phyloP scores from a whole-genome alignment of 2,888 invertebrate species.

The Cheilosia variabilis region DNA sequence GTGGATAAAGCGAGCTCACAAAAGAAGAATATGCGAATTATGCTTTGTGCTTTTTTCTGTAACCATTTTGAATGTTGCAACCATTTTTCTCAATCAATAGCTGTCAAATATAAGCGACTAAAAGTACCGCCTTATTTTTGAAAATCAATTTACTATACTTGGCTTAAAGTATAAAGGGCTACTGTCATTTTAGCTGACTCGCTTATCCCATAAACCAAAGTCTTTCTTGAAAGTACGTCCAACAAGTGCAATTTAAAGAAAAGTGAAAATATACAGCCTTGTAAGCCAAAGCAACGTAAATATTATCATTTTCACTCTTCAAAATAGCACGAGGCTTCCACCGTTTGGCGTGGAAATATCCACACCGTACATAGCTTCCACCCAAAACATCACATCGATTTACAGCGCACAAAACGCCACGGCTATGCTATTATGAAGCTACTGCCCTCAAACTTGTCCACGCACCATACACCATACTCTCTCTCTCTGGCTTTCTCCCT shows the following conservation, averaged over 20 bases:
- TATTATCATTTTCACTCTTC: slow-evolving; percentile 47
- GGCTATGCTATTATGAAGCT: neutral
- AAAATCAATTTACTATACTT: too few relatives aligned
- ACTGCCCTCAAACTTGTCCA: slow-evolving; percentile 27
- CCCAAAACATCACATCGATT: slow-evolving; percentile 32
- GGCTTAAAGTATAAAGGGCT: too few relatives aligned
- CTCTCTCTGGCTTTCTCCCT: neutral
- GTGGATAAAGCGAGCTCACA: too few relatives aligned
- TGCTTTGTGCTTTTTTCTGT: too few relatives aligned
- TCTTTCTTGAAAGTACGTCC: neutral
- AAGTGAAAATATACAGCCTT: slow-evolving; percentile 55
- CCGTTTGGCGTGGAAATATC: neutral
- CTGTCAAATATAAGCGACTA: too few relatives aligned
- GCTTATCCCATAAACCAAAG: neutral
- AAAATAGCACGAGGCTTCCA: slow-evolving; percentile 22
- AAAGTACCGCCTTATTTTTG: too few relatives aligned
- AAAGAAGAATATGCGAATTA: too few relatives aligned
- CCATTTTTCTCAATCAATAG: too few relatives aligned
- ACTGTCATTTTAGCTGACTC: too few relatives aligned
- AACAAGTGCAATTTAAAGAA: slow-evolving; percentile 58
- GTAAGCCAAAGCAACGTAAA: slow-evolving; percentile 18
- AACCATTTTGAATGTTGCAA: too few relatives aligned
- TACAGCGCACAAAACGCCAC: slow-evolving; percentile 20
- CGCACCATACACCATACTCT: slow-evolving; percentile 40
- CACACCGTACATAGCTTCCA: slow-evolving; percentile 25